Conservation (phyloP, 2,113 vertebrate species). For the Lucifuga dentata region DNA sequence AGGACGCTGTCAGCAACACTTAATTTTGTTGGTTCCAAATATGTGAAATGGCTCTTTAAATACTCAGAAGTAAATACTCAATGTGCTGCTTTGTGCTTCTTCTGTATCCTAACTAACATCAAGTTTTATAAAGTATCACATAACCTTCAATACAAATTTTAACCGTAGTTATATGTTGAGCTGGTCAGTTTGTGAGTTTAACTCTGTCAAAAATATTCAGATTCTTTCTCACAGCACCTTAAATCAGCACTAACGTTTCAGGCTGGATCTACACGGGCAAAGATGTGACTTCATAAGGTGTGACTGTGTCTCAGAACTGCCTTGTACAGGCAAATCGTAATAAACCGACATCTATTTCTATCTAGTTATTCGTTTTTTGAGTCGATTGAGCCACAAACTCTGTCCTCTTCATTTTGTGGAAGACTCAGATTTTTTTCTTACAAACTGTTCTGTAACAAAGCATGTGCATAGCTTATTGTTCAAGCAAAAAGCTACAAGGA, state of each 20-base stretch:
- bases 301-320: too few species aligned
- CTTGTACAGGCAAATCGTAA: too few species aligned
- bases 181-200: slow-evolving; percentile 23
- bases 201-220: slow-evolving; percentile 1
- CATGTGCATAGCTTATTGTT: slow-evolving; percentile 60
- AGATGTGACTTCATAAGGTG: background rate
- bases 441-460: background rate
- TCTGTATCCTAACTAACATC: background rate
- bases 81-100: slow-evolving; percentile 52
- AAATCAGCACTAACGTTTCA: background rate
- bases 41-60: too few species aligned
- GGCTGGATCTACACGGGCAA: slow-evolving; percentile 6
- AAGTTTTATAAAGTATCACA: slow-evolving; percentile 2
- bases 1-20: too few species aligned
- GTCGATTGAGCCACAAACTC: slow-evolving; percentile 1
- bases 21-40: too few species aligned
- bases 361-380: background rate
- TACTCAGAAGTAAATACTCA: background rate
- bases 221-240: slow-evolving; percentile 31
- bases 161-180: background rate
- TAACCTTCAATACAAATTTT: background rate
- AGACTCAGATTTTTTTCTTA: slow-evolving; percentile 37
- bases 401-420: slow-evolving; percentile 33
- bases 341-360: background rate
- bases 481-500: slow-evolving; percentile 23